Conservation (phyloP, 2,888 invertebrate genomes). For the Lepidonotus clava region DNA sequence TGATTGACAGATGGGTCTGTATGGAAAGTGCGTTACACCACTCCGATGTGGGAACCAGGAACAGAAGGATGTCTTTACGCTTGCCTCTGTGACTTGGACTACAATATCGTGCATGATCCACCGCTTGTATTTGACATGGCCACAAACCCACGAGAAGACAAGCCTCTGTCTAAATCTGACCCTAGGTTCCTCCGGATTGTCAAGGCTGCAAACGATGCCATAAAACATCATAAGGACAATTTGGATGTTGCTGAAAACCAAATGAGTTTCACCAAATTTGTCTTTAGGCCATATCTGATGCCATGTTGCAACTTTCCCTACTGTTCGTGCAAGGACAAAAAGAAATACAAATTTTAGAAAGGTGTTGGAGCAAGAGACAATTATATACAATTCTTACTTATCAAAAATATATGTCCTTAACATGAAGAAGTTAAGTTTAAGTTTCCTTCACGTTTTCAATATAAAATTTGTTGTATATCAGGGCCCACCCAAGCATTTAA, state of each 20-base stretch:
- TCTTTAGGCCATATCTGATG: slow-evolving; percentile 78
- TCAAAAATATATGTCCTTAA: no score
- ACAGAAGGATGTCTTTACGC: slow-evolving; percentile 70
- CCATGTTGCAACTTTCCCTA: slow-evolving; percentile 78
- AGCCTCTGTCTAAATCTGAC: slow-evolving; percentile 71
- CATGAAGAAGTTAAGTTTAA: no score
- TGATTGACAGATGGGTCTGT: slow-evolving; percentile 64
- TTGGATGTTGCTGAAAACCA: slow-evolving; percentile 69
- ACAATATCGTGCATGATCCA: slow-evolving; percentile 75
- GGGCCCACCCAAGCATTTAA: no score
- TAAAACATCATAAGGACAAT: slow-evolving; percentile 68
- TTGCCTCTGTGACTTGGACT: slow-evolving; percentile 73
- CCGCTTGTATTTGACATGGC: slow-evolving; percentile 81
- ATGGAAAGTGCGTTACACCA: slow-evolving; percentile 78
- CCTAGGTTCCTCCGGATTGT: slow-evolving; percentile 63
- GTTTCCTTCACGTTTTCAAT: no score
- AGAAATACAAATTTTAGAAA: no score
- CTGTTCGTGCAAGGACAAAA: slow-evolving; percentile 75
- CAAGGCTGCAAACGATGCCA: slow-evolving; percentile 65
- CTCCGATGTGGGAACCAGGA: slow-evolving; percentile 74
- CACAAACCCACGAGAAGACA: slow-evolving; percentile 80
- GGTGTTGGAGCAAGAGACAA: no score
- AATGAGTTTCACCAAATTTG: slow-evolving; percentile 68
- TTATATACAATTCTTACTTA: no score
- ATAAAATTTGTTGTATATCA: no score